Base-by-base conservation (phyloP, 2,113 vertebrate genomes). In the Ptychochromis oligacanthus region DNA sequence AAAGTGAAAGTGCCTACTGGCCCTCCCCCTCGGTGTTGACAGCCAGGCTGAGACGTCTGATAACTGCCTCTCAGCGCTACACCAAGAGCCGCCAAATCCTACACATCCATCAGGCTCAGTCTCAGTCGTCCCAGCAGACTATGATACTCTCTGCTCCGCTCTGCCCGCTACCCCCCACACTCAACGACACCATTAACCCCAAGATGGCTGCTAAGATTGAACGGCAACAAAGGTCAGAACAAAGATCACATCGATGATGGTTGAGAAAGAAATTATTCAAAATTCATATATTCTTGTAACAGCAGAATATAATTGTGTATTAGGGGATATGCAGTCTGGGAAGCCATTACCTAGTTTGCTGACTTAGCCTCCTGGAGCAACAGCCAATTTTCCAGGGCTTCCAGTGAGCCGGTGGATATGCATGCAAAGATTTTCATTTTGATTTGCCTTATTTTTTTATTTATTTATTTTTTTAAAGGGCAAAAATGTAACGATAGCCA, bases 151-250 rank as follows among this genome's bases (percentile, higher is more conserved):
- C 97, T 20, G 74, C 97, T 40, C 96, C 97, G 5, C 90, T 97
- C 52, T 96, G 88, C 79, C 91, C 96, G 2, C 94, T 97, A 91
- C 97, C 97, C 24, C 94, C 96, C 81, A 94, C 96, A 0, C 95
- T 97, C 75, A 96, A 96, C 34, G 97, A 98, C 91, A 94, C 95
- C 43, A 89, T 99, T 70, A 99, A 97, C 88, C 97, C 98, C 61
- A 99, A 99, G 95, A 97, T 99, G 93, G 98, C 96, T 77, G 98
- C 98, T 56, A 99, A 99, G 93, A 98, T 99, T 87, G 98, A 99
- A 95, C 96, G 97, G 34, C 98, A 99, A 54, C 98, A 99, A 93
- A 97, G 98, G 98, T 99, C 11, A 83, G 89, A 74, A 6, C 43
- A 4, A 17, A 72, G 24, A 80, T 15, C 58, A 22, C 36, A 36